Conservation (phyloP, 2,888 invertebrate genomes). For the Fabriciana adippe region DNA sequence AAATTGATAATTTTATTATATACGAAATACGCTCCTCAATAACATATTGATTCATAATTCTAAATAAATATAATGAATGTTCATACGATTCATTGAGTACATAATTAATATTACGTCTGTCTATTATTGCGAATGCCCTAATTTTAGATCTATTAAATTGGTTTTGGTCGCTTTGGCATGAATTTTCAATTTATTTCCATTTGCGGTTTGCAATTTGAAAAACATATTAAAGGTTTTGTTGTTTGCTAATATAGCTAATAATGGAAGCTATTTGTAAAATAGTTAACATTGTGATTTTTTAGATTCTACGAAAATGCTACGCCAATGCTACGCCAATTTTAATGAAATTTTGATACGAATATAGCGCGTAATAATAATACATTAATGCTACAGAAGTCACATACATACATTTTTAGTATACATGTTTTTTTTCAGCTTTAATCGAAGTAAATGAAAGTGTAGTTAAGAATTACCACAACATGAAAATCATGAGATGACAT, state of each 20-base stretch:
- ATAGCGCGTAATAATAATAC: too few species aligned
- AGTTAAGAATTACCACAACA: too few species aligned
- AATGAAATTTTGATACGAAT: too few species aligned
- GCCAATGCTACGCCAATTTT: too few species aligned
- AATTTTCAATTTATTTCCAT: slow-evolving; percentile 25
- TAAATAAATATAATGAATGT: slow-evolving; percentile 13
- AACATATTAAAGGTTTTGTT: slow-evolving; percentile 16
- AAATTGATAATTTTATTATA: too few species aligned
- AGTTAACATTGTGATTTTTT: not conserved
- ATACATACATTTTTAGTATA: too few species aligned
- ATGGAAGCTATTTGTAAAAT: not conserved
- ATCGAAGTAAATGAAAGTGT: too few species aligned
- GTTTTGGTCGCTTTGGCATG: slow-evolving; percentile 22
- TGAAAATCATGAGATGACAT: too few species aligned
- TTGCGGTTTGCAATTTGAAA: slow-evolving; percentile 22
- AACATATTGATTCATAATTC: not conserved
- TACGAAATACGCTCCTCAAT: not conserved
- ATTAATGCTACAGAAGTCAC: too few species aligned
- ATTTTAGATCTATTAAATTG: slow-evolving; percentile 30
- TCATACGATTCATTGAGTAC: slow-evolving; percentile 21
- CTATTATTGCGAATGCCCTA: slow-evolving; percentile 32
- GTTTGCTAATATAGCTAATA: slow-evolving; percentile 9
- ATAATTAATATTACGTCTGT: slow-evolving; percentile 34
- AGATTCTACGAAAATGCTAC: not conserved
- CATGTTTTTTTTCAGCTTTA: too few species aligned